Percentiles rank a stretch among this genome's conserved stretches.
Evolutionary conservation across 2,797 vertebrate species (phyloP).

Genomic region (Nannoperca australis): DNA sequence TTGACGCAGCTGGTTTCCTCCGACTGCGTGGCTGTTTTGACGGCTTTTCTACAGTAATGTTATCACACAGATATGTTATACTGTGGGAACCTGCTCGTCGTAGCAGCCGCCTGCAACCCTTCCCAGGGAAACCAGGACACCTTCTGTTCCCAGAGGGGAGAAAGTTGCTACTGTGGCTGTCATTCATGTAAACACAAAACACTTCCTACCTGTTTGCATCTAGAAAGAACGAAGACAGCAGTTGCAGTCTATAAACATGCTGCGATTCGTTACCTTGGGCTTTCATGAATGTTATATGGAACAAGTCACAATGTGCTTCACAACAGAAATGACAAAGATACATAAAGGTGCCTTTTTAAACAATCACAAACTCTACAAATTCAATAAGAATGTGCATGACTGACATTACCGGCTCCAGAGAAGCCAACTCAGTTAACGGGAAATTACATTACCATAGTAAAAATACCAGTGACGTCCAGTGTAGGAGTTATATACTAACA

Average conservation of each 20-base stretch:
- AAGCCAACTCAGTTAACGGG: constrained; percentile 40
- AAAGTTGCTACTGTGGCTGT: constrained; percentile 8
- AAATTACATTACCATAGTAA: constrained; percentile 62
- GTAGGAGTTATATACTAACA: constrained; percentile 19
- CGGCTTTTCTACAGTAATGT: constrained; percentile 56
- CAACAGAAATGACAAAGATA: constrained; percentile 21
- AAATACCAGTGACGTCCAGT: constrained; percentile 43
- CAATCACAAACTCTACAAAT: constrained; percentile 52
- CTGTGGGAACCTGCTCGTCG: constrained; percentile 62
- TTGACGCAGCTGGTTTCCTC: constrained; percentile 71
- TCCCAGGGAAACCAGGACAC: constrained; percentile 36
- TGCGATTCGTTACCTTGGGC: constrained; percentile 7
- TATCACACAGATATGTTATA: constrained; percentile 68
- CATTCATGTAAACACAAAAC: constrained; percentile 25
- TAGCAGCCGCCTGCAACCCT: constrained; percentile 35
- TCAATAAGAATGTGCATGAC: constrained; percentile 64
- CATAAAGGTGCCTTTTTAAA: constrained; percentile 42
- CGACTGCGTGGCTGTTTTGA: constrained; percentile 55
- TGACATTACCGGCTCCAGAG: constrained; percentile 55
- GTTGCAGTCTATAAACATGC: background rate
- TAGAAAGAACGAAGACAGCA: background rate
- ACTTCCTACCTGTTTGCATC: background rate
- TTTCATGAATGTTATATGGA: constrained; percentile 17
- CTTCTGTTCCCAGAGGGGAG: constrained; percentile 24
- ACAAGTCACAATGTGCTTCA: constrained; percentile 25